phyloP scores from a whole-genome alignment of 2,113 vertebrate genomes.

The Mugil cephalus region DNA sequence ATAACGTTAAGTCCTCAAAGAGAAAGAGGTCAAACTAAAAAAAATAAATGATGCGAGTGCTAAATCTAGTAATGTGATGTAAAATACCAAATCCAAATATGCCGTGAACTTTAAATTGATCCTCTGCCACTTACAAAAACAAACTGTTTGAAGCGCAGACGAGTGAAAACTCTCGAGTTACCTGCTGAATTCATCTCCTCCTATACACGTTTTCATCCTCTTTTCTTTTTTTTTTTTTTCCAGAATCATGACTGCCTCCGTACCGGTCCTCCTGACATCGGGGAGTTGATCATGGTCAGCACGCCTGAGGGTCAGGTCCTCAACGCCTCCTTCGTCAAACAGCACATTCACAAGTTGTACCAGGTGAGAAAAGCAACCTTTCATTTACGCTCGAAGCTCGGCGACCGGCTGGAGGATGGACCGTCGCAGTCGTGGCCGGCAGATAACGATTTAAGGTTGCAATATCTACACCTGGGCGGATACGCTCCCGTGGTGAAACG shows the following conservation, averaged over 20 bases:
- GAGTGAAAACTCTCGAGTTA: constrained; percentile 4
- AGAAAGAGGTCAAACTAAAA: neutral
- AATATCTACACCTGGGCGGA: neutral
- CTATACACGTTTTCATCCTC: too few species aligned
- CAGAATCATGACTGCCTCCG: constrained; percentile 94
- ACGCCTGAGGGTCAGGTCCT: constrained; percentile 86
- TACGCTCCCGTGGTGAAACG: neutral
- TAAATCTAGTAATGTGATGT: neutral
- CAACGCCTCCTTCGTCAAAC: constrained; percentile 90
- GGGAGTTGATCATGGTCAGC: constrained; percentile 89
- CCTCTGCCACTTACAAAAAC: neutral
- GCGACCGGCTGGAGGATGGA: neutral
- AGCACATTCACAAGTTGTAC: constrained; percentile 87
- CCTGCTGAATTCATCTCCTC: too few species aligned
- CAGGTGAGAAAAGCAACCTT: constrained; percentile 85
- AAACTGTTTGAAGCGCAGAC: neutral
- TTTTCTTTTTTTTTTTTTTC: neutral
- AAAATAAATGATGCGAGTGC: neutral
- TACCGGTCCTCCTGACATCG: constrained; percentile 87
- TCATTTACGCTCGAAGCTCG: neutral
- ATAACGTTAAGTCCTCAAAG: constrained; percentile 11
- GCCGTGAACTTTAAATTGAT: neutral
- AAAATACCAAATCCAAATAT: neutral
- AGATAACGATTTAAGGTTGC: neutral
- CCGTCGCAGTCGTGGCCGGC: neutral